Evolutionary conservation across 2,888 invertebrate species (phyloP).

Genomic region (Platycheirus rosarum): DNA sequence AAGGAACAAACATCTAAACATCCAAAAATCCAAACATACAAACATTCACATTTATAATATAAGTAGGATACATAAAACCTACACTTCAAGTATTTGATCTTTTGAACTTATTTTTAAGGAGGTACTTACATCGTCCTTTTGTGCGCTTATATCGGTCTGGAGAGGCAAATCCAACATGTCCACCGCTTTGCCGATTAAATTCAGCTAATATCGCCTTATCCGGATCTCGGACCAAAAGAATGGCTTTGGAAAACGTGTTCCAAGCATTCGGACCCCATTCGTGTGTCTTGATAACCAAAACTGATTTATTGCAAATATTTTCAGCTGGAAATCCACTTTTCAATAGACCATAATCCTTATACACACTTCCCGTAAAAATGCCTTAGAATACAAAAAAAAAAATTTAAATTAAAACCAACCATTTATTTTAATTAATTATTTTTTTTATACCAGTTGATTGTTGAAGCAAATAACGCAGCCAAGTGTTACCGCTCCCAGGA

Average conservation of each 20-base stretch:
- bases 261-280: constrained; percentile 87
- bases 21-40: too few species aligned
- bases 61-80: too few species aligned
- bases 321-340: constrained; percentile 92
- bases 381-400: constrained; percentile 82
- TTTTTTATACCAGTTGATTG: constrained; percentile 89
- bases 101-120: too few species aligned
- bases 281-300: constrained; percentile 91
- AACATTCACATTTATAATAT: too few species aligned
- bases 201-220: constrained; percentile 88
- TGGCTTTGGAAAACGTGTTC: constrained; percentile 86
- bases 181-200: constrained; percentile 91
- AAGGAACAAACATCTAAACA: too few species aligned
- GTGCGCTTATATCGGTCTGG: constrained; percentile 86
- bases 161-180: constrained; percentile 91
- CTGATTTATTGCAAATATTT: constrained; percentile 89
- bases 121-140: constrained; percentile 85
- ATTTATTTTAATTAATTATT: too few species aligned
- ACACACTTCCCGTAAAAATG: constrained; percentile 90
- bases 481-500: constrained; percentile 93
- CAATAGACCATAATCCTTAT: constrained; percentile 90
- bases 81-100: too few species aligned
- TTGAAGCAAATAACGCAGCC: constrained; percentile 90
- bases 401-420: too few species aligned
- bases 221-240: constrained; percentile 88